Evolutionary conservation across 2,113 vertebrate species (phyloP), one percentile per base, ranked within the genome.

Genomic region (Zosterops japonicus): DNA sequence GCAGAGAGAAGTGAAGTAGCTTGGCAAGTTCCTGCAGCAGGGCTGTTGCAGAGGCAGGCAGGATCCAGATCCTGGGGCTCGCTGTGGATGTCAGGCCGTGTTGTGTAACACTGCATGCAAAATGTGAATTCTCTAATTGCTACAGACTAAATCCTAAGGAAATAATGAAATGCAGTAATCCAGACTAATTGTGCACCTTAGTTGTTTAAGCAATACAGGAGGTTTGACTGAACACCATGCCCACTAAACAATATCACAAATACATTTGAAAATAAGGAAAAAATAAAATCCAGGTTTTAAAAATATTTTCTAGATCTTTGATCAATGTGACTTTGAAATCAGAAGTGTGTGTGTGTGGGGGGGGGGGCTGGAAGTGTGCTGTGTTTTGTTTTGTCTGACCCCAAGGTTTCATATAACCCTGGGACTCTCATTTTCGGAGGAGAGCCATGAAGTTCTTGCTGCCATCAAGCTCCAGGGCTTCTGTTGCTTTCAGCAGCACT

Each of bases 31-130:
- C 29, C 59, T 35, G 59, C 59, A 90, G 93, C 23, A 53, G 41
- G 50, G 60, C 61, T 82, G 57, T 64, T 87, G 84, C 82, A 70
- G 74, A 46, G 63, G 35, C 63, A 82, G 78, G 65, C 49, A 94
- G 46, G 55, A 64, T 78, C 53, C 52, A 41, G 72, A 5, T 78
- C 71, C 86, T 77, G 10, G 52, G 76, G 42, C 42, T 74, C 19
- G 0, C 49, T 0, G 0, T 0, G 2, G 42, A 23, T 95, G 71
- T 70, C 8, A 2, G 16, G 39, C 49, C 0, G 0, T 12, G 12
- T 70, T 95, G 82, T 64, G 84, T 18, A 95, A 91, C 19, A 35
- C 24, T 60, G 36, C 2, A 0, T 75, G 68, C 61, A 86, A 86
- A 94, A 71, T 55, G 16, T 13, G 7, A 47, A 55, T 67, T 87